Conservation (phyloP, 2,888 invertebrate species). For the Venusia cambrica region DNA sequence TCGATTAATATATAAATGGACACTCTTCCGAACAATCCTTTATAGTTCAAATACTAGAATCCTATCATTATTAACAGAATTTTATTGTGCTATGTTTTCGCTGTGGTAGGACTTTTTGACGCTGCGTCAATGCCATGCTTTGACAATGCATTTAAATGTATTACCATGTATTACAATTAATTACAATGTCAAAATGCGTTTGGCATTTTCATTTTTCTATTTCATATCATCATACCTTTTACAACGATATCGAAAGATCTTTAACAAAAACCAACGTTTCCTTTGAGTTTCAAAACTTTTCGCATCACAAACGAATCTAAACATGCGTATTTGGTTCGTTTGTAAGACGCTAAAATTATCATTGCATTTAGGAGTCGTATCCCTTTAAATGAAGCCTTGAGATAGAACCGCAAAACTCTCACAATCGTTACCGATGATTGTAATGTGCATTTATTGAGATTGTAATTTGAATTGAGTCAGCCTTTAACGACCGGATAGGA, state of each 20-base stretch:
- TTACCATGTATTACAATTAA: too few species aligned
- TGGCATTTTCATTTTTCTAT: constrained; percentile 1
- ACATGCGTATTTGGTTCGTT: constrained; percentile 3
- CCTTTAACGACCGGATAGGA: constrained; percentile 48
- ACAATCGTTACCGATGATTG: constrained; percentile 33
- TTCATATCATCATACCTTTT: not conserved
- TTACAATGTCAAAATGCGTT: too few species aligned
- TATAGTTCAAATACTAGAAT: too few species aligned
- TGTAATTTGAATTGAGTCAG: constrained; percentile 50
- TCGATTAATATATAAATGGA: too few species aligned
- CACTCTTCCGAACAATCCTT: too few species aligned
- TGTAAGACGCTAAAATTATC: constrained; percentile 2
- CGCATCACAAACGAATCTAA: constrained; percentile 7
- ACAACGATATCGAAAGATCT: not conserved
- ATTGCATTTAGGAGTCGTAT: constrained; percentile 16
- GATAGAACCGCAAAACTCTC: constrained; percentile 32
- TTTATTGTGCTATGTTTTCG: too few species aligned
- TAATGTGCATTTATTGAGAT: constrained; percentile 42
- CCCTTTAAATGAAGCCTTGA: constrained; percentile 19
- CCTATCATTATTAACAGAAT: too few species aligned
- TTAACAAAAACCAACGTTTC: constrained; percentile 3
- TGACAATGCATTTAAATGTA: too few species aligned
- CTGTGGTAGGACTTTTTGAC: too few species aligned
- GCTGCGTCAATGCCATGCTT: too few species aligned
- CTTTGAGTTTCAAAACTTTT: constrained; percentile 5